Percentiles rank a stretch among this genome's conserved stretches.
These are phyloP conservation scores for Caenorhabditis sp. DNA, from an alignment of 2,888 invertebrate genomes.

Conservation along the genomic window DNA sequence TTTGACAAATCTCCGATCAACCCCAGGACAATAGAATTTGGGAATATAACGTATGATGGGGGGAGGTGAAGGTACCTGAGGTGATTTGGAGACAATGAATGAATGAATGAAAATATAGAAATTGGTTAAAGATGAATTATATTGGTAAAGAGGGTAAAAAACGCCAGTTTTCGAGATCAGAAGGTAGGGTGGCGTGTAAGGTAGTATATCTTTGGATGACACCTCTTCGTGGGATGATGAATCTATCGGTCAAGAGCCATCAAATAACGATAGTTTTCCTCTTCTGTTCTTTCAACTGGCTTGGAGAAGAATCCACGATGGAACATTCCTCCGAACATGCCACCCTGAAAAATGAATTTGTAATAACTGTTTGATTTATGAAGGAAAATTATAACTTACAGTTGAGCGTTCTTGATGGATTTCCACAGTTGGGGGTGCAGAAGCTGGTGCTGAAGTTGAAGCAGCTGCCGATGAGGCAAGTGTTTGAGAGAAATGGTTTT, in stretches of 20 bases:
- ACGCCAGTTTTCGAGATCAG: not conserved
- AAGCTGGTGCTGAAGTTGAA: conserved; percentile 20
- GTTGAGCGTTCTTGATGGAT: conserved; percentile 13
- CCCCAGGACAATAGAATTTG: not conserved
- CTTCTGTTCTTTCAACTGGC: conserved; percentile 61
- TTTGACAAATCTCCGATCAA: not conserved
- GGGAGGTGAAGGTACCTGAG: not conserved
- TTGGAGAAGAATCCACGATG: conserved; percentile 65
- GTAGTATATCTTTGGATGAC: not conserved
- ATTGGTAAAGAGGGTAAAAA: not conserved
- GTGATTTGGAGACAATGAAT: not conserved
- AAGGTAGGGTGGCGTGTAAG: not conserved
- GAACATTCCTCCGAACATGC: conserved; percentile 60
- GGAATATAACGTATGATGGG: not conserved
- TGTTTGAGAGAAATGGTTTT: conserved; percentile 40
- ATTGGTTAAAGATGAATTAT: not conserved
- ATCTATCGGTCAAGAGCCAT: conserved; percentile 66
- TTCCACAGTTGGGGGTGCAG: conserved; percentile 27
- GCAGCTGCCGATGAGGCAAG: conserved; percentile 36
- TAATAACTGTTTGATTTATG: not conserved
- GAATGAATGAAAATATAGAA: not conserved
- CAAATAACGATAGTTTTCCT: conserved; percentile 67
- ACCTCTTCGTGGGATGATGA: not conserved
- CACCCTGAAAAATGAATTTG: conserved; percentile 32
- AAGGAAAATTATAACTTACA: conserved; percentile 11